Percentiles rank a stretch among this genome's conserved stretches.
phyloP scores from a whole-genome alignment of 2,113 vertebrate species.

The Crypturellus undulatus region DNA sequence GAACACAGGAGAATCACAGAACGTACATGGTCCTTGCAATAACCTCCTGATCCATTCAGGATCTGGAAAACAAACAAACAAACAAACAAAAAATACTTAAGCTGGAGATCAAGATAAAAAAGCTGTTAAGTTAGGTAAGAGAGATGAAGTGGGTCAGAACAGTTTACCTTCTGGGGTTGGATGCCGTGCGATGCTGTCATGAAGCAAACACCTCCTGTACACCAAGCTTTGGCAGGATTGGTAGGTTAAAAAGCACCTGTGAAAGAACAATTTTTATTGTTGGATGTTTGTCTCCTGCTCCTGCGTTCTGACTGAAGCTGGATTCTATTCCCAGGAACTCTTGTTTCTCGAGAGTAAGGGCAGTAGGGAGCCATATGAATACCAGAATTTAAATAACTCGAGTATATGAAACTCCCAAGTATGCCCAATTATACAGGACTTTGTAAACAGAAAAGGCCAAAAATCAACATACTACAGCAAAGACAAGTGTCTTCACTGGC shows the following conservation, averaged over 20 bases:
- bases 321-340: neutral
- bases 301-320: neutral
- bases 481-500: neutral
- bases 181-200: constrained; percentile 91
- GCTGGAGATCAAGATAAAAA: neutral
- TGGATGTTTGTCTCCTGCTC: neutral
- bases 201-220: constrained; percentile 93
- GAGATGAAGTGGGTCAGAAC: neutral
- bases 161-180: constrained; percentile 90
- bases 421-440: neutral
- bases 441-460: neutral
- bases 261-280: constrained; percentile 22
- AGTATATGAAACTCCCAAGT: neutral
- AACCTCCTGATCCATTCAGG: constrained; percentile 96
- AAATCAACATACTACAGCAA: neutral
- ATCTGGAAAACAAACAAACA: constrained; percentile 79
- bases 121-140: neutral
- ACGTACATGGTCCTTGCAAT: constrained; percentile 89
- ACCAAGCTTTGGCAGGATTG: constrained; percentile 94
- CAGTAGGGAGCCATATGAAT: neutral
- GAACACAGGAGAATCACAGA: constrained; percentile 95
- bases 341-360: neutral
- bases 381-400: neutral
- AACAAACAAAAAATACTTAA: neutral
- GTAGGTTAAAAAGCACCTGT: constrained; percentile 95